Conservation (phyloP, 1,140 invertebrate species). For the Sinonovacula constricta region DNA sequence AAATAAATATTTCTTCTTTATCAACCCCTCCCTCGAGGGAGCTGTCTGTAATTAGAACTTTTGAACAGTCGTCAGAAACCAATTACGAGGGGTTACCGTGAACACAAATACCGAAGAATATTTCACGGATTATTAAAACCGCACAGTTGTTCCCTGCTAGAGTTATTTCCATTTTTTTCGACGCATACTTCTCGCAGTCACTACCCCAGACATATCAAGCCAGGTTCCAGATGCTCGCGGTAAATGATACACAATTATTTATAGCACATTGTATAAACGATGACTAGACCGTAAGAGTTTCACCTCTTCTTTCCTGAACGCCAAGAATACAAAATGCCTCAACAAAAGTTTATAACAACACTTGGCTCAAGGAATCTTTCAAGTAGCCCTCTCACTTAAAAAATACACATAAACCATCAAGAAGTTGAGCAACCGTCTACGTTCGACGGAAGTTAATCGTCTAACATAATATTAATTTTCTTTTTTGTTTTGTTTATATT, state of each 20-base stretch:
- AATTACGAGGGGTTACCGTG: background rate
- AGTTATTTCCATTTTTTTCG: conserved; percentile 12
- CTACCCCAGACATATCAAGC: no score
- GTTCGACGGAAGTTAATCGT: no score
- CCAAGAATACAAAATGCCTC: conserved; percentile 12
- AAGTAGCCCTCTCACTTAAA: background rate
- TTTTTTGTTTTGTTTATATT: no score
- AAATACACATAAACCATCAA: background rate
- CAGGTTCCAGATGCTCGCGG: conserved; percentile 26
- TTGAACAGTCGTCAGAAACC: conserved; percentile 14
- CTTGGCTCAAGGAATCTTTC: background rate
- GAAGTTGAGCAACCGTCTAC: background rate
- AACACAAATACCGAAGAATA: conserved; percentile 36
- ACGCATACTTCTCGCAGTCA: no score
- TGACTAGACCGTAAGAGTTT: conserved; percentile 40
- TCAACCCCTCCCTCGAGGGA: background rate
- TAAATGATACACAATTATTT: conserved; percentile 47
- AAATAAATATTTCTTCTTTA: background rate
- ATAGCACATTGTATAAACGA: conserved; percentile 45
- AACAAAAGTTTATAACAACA: background rate
- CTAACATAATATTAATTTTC: no score
- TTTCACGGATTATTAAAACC: conserved; percentile 46
- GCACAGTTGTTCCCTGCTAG: conserved; percentile 25
- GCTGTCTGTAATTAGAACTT: background rate
- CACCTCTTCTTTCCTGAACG: conserved; percentile 17